Conservation (phyloP, 2,888 invertebrate genomes). For the Polietes domitor region DNA sequence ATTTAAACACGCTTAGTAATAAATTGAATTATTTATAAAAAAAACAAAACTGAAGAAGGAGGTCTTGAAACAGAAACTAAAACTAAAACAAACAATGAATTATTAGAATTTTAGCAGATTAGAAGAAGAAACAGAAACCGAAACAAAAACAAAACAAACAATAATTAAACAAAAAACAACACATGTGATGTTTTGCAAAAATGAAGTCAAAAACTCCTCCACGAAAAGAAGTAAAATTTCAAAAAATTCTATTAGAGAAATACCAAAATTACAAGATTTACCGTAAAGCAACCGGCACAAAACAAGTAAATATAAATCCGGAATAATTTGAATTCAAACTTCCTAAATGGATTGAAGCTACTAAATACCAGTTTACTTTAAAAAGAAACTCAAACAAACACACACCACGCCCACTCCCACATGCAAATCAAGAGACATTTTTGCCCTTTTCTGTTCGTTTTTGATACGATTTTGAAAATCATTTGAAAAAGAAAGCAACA, state of each 20-base stretch:
- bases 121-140: background rate
- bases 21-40: constrained; percentile 44
- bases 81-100: constrained; percentile 41
- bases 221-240: background rate
- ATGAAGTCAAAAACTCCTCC: constrained; percentile 17
- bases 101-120: constrained; percentile 42
- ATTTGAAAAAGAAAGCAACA: constrained; percentile 7
- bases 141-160: constrained; percentile 3
- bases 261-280: constrained; percentile 12
- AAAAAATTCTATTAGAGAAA: background rate
- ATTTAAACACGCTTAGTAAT: constrained; percentile 32
- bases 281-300: background rate
- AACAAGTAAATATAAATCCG: background rate
- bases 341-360: constrained; percentile 8
- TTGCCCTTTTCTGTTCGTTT: background rate
- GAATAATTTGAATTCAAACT: constrained; percentile 13
- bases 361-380: constrained; percentile 28
- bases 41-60: constrained; percentile 29
- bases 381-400: constrained; percentile 12
- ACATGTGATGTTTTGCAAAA: constrained; percentile 60
- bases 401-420: background rate
- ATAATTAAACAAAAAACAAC: constrained; percentile 55
- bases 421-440: background rate
- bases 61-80: constrained; percentile 19
- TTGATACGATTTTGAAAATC: constrained; percentile 35